phyloP scores from a whole-genome alignment of 2,113 vertebrate species.

The Dipodomys merriami region DNA sequence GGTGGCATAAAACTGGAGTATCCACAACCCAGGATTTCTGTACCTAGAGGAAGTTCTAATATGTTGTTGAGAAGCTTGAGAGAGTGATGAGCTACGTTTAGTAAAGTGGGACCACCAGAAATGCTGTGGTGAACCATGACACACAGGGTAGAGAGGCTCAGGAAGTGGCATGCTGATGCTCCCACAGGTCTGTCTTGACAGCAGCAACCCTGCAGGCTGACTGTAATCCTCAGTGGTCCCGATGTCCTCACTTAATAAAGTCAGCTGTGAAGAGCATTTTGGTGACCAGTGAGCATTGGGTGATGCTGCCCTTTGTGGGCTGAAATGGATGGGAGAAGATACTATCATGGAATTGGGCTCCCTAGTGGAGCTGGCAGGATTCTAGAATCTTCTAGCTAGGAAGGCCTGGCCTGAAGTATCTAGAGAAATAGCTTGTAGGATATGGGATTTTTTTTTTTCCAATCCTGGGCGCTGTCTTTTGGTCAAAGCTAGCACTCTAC shows the following conservation, averaged over 20 bases:
- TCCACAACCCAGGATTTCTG: background rate
- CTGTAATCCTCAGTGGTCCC: background rate
- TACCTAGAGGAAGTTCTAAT: background rate
- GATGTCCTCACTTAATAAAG: background rate
- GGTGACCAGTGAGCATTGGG: background rate
- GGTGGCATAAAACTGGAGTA: background rate
- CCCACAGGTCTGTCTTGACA: background rate
- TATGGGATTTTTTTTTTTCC: no score
- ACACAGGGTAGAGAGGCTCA: background rate
- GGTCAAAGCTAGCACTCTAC: no score
- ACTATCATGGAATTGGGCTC: background rate
- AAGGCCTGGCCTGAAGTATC: background rate
- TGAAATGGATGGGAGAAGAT: background rate
- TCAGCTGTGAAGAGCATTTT: background rate
- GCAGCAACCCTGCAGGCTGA: background rate
- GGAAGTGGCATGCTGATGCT: background rate
- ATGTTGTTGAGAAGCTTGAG: background rate
- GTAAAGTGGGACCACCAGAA: background rate
- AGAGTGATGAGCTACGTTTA: background rate
- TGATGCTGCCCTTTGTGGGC: background rate
- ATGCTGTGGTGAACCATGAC: background rate
- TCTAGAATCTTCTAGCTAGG: background rate
- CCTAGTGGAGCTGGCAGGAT: background rate
- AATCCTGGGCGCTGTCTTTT: no score
- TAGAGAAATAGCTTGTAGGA: background rate